These are phyloP conservation scores for Himalopsyche phryganea DNA, from an alignment of 1,140 invertebrate genomes.

Conservation along the genomic window DNA sequence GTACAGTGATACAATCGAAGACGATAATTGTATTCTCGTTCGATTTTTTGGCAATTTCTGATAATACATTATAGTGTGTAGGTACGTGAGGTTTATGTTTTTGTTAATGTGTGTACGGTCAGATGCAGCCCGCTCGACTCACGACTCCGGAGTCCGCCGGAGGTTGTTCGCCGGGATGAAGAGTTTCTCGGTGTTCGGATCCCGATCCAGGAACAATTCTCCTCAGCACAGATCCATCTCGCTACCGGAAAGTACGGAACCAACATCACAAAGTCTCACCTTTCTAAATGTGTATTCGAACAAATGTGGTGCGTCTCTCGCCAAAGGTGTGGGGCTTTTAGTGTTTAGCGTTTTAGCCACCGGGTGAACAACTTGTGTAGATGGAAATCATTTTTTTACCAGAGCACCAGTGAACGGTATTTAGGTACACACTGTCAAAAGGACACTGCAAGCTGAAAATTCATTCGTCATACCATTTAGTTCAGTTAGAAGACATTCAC, in stretches of 20 bases:
- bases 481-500: too few relatives aligned
- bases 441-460: too few relatives aligned
- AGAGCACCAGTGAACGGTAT: too few relatives aligned
- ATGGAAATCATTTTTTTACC: too few relatives aligned
- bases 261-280: constrained; percentile 28
- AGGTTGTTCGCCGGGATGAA: constrained; percentile 71
- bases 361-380: too few relatives aligned
- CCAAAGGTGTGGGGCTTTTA: constrained; percentile 21
- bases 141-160: constrained; percentile 59
- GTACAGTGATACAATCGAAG: too few relatives aligned
- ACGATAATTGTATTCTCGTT: too few relatives aligned
- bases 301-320: constrained; percentile 6
- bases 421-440: too few relatives aligned
- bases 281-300: constrained; percentile 25
- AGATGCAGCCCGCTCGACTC: constrained; percentile 39
- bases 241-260: constrained; percentile 72
- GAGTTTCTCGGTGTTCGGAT: constrained; percentile 69
- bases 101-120: constrained; percentile 40
- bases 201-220: constrained; percentile 60
- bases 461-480: too few relatives aligned
- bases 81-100: too few relatives aligned
- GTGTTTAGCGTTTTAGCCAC: background rate
- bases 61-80: too few relatives aligned
- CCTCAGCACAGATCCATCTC: constrained; percentile 73
- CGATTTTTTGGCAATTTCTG: too few relatives aligned